These are phyloP conservation scores for Fregata magnificens DNA, from an alignment of 2,113 vertebrate genomes.

Conservation along the genomic window DNA sequence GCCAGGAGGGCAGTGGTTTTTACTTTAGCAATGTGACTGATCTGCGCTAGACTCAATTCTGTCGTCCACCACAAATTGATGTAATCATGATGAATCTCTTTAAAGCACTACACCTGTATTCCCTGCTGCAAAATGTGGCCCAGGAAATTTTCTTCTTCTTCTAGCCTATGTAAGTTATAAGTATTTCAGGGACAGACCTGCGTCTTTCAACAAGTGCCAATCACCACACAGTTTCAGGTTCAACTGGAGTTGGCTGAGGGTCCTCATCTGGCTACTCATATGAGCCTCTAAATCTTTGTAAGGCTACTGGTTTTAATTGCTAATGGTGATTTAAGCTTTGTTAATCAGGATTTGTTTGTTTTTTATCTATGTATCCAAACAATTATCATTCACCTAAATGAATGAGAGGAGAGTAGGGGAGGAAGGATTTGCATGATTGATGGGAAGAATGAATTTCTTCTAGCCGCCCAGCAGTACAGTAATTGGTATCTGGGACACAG, in stretches of 20 bases:
- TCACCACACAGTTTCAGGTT: not conserved
- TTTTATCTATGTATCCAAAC: not conserved
- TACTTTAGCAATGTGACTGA: not conserved
- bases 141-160: not conserved
- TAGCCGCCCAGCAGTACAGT: not conserved
- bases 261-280: not conserved
- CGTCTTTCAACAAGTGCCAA: not conserved
- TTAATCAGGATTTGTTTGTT: not conserved
- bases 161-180: not conserved
- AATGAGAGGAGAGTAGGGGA: not conserved
- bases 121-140: not conserved
- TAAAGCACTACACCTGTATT: not conserved
- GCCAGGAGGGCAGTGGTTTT: not conserved
- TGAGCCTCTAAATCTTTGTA: not conserved
- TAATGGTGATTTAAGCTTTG: not conserved
- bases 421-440: not conserved
- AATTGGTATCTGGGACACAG: conserved; percentile 25
- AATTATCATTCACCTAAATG: not conserved
- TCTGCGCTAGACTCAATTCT: not conserved
- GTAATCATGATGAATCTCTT: not conserved
- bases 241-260: not conserved
- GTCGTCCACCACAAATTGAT: not conserved
- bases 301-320: not conserved
- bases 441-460: not conserved
- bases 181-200: not conserved